Evolutionary conservation across 2,113 vertebrate species (phyloP).

Genomic region (Mastomys natalensis): DNA sequence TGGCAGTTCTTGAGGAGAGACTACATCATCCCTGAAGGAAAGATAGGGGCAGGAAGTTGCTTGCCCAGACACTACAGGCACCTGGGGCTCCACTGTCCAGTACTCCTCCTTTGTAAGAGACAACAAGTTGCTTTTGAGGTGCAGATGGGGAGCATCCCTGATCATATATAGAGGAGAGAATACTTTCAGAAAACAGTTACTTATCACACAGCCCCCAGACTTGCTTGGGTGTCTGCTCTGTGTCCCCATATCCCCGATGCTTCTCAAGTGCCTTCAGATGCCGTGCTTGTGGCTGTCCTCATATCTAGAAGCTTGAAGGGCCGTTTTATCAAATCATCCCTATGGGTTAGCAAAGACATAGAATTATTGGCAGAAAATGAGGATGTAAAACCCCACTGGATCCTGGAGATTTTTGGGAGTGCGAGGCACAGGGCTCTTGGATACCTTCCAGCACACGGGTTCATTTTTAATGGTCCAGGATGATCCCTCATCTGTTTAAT

Average conservation of each 20-base stretch:
- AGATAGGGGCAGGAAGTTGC: background rate
- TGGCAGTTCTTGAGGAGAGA: background rate
- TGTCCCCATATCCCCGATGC: accelerated
- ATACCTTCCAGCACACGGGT: slow-evolving; percentile 65
- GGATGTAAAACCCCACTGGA: slow-evolving; percentile 54
- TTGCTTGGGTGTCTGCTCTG: background rate
- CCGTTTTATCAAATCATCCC: slow-evolving; percentile 46
- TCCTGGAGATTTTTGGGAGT: slow-evolving; percentile 30
- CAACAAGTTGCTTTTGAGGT: background rate
- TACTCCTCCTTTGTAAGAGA: background rate
- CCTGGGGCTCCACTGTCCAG: background rate
- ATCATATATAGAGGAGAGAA: background rate
- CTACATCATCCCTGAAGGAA: background rate
- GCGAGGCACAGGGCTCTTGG: background rate
- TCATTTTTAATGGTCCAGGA: slow-evolving; percentile 80
- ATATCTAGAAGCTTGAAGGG: background rate
- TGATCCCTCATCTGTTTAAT: slow-evolving; percentile 84
- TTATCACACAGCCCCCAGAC: background rate
- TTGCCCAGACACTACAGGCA: background rate
- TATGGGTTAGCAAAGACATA: background rate
- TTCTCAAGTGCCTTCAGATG: background rate
- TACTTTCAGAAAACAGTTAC: background rate
- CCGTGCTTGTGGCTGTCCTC: background rate
- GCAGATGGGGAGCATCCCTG: too few species aligned
- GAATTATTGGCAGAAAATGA: slow-evolving; percentile 68